phyloP scores from a whole-genome alignment of 2,888 invertebrate genomes.

The Vanessa cardui region DNA sequence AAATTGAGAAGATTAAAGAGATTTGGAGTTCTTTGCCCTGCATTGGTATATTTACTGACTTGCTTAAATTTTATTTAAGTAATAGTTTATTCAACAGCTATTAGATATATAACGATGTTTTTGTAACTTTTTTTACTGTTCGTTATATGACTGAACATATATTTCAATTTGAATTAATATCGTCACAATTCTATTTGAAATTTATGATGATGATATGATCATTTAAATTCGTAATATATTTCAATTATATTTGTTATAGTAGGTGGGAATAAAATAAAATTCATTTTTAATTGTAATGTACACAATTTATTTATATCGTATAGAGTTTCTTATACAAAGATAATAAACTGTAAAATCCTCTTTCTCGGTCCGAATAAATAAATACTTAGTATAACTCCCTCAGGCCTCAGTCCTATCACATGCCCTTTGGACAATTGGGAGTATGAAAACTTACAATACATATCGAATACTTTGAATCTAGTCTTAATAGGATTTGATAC shows the following conservation, averaged over 20 bases:
- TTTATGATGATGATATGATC: not conserved
- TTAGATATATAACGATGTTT: too few relatives aligned
- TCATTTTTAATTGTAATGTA: constrained; percentile 72
- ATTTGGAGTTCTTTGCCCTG: too few relatives aligned
- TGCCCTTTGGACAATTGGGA: constrained; percentile 70
- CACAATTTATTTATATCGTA: constrained; percentile 83
- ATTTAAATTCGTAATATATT: not conserved
- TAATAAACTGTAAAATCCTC: constrained; percentile 82
- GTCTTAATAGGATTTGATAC: constrained; percentile 59
- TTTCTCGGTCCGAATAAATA: constrained; percentile 78
- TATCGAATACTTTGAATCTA: constrained; percentile 65
- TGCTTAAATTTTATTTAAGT: too few relatives aligned
- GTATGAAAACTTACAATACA: constrained; percentile 56
- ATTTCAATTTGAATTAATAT: too few relatives aligned
- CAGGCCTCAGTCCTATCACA: constrained; percentile 60
- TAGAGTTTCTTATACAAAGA: constrained; percentile 80
- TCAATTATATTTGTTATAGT: not conserved
- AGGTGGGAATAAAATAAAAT: constrained; percentile 60
- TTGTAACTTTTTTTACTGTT: too few relatives aligned
- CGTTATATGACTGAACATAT: too few relatives aligned
- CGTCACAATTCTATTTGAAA: too few relatives aligned
- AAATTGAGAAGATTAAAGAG: too few relatives aligned
- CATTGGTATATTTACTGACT: too few relatives aligned
- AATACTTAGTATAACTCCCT: constrained; percentile 72
- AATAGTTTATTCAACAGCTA: too few relatives aligned